Evolutionary conservation across 1,140 invertebrate genomes (phyloP).

Genomic region (Pomacea maculata): DNA sequence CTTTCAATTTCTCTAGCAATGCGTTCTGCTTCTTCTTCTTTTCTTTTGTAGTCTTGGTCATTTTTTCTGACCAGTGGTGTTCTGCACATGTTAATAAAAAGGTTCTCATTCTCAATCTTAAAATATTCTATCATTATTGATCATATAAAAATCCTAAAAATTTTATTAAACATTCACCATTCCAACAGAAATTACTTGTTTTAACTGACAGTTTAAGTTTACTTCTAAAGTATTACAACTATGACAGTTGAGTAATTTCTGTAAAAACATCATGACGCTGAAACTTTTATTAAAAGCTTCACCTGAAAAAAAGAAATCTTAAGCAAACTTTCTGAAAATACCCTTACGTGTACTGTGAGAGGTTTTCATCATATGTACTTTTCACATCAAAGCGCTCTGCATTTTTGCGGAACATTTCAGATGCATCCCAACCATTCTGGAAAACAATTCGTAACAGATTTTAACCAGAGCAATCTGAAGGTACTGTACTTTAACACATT

Average conservation of each 20-base stretch:
- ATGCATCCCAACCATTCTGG: slow-evolving; percentile 91
- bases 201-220: no score
- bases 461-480: neutral
- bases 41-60: neutral
- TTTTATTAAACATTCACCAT: no score
- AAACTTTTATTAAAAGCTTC: no score
- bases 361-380: slow-evolving; percentile 85
- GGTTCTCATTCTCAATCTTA: no score
- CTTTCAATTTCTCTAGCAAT: slow-evolving; percentile 91
- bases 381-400: slow-evolving; percentile 88
- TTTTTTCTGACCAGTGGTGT: slow-evolving; percentile 1
- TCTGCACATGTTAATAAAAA: neutral
- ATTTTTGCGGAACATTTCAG: slow-evolving; percentile 95
- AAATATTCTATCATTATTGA: no score
- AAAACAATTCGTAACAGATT: slow-evolving; percentile 24
- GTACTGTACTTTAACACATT: no score
- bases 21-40: slow-evolving; percentile 82
- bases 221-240: no score
- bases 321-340: neutral
- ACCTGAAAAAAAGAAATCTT: no score
- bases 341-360: slow-evolving; percentile 81
- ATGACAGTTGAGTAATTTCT: no score
- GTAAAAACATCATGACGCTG: no score
- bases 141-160: no score
- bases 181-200: no score